These are phyloP conservation scores for Napeogenes inachia DNA, from an alignment of 2,888 invertebrate species.

Conservation along the genomic window DNA sequence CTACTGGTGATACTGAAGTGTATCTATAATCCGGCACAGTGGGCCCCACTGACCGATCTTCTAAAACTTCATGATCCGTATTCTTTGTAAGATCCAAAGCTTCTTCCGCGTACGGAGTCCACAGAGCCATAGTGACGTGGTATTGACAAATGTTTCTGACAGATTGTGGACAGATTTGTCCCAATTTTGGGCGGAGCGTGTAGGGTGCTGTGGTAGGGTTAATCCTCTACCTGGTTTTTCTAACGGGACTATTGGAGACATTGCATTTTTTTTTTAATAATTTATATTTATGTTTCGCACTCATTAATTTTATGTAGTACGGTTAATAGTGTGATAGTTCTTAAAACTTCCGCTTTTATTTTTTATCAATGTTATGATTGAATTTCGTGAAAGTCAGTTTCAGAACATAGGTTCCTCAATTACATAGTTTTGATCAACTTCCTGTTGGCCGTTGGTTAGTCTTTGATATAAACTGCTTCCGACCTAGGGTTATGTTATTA, in stretches of 20 bases:
- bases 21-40: slow-evolving; percentile 30
- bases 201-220: slow-evolving; percentile 19
- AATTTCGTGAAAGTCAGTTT: too few species aligned
- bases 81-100: slow-evolving; percentile 53
- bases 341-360: too few species aligned
- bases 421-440: too few species aligned
- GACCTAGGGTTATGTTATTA: too few species aligned
- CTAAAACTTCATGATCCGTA: slow-evolving; percentile 41
- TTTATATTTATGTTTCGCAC: too few species aligned
- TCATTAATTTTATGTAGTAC: too few species aligned
- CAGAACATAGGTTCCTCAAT: too few species aligned
- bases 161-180: slow-evolving; percentile 20
- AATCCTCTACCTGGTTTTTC: slow-evolving; percentile 33
- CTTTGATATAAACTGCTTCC: too few species aligned
- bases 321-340: too few species aligned
- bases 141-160: slow-evolving; percentile 18
- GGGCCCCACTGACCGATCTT: slow-evolving; percentile 28
- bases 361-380: too few species aligned
- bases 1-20: slow-evolving; percentile 34
- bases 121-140: slow-evolving; percentile 50
- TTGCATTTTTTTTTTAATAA: slow-evolving; percentile 1
- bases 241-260: slow-evolving; percentile 34
- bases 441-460: too few species aligned
- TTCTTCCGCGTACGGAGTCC: slow-evolving; percentile 63
- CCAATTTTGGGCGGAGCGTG: slow-evolving; percentile 29